phyloP scores from a whole-genome alignment of 1,140 invertebrate species.

The Drosophila mojavensis region DNA sequence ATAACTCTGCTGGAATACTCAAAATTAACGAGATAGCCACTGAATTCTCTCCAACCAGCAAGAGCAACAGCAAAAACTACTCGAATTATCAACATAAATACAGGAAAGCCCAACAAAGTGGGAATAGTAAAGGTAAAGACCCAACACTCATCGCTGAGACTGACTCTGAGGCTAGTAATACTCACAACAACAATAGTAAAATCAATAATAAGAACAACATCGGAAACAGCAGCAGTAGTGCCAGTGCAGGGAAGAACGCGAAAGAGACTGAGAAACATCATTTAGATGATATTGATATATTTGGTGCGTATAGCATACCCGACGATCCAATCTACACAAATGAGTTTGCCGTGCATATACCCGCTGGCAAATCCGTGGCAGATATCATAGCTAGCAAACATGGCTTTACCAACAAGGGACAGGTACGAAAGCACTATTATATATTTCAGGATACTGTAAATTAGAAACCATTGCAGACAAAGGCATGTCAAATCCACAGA shows the following conservation, averaged over 20 bases:
- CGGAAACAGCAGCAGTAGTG: conserved; percentile 17
- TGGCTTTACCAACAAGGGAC: conserved; percentile 87
- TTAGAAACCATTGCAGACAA: not conserved
- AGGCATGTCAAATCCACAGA: not conserved
- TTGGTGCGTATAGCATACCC: conserved; percentile 74
- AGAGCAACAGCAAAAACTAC: conserved; percentile 4
- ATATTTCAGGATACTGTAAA: not conserved
- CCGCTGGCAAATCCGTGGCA: conserved; percentile 85
- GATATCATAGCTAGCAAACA: conserved; percentile 86
- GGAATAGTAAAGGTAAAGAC: conserved; percentile 9
- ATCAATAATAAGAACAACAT: conserved; percentile 27
- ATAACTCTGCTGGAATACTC: conserved; percentile 52
- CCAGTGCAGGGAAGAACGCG: conserved; percentile 22
- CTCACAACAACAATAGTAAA: conserved; percentile 34
- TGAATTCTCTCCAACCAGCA: conserved; percentile 8
- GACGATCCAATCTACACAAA: conserved; percentile 86
- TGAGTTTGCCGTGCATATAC: conserved; percentile 88
- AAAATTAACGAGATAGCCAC: conserved; percentile 21
- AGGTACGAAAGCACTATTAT: conserved; percentile 82
- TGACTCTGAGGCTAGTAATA: conserved; percentile 53
- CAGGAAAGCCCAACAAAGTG: not conserved
- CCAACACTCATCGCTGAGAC: conserved; percentile 37
- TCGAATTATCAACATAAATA: conserved; percentile 36
- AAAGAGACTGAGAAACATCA: conserved; percentile 31
- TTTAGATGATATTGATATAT: conserved; percentile 64